Evolutionary conservation across 1,140 invertebrate species (phyloP), one percentile per base, ranked within the genome.

Genomic region (Phenacoccus solenopsis): DNA sequence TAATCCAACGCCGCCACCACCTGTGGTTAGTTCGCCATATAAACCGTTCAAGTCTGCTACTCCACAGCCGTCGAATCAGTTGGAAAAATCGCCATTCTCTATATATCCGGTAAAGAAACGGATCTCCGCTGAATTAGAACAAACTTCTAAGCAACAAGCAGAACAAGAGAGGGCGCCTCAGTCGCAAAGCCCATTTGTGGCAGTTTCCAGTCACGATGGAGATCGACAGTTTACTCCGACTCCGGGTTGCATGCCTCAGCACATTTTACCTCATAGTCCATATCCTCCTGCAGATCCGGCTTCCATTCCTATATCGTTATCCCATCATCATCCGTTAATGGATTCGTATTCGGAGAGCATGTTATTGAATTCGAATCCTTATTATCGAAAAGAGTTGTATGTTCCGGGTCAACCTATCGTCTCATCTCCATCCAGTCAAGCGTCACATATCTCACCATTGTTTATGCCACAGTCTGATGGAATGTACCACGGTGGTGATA

Each of bases 61-160:
- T 3, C 22, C 38, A 3, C 35, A n/a, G 13, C 13, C 67, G 30
- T 7, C 24, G 12, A 9, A 16, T 35, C 21, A 21, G 20, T 25
- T 57, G 9, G 71, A 70, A 20, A 72, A 73, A 28, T 32, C 70
- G 12, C 35, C 69, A 5, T 28, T 68, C 30, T 72, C 75, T 12
- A 74, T 77, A 64, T 80, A 78, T 71, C 80, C 80, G 27, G 79
- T 81, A 5, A 86, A 86, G 74, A 85, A 85, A 75, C 78, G 84
- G 67, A 80, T 79, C 21, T 85, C 84, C 71, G 83, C 79, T 76
- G 84, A 85, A 77, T 78, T 78, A 9, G 77, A 79, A 25, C 35
- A 72, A 1, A 71, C 69, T 35, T 38, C 35, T 9, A 27, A 49
- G 30, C 73, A 71, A 7, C 69, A 70, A 20, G 24, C 25, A 16